Conservation (phyloP, 2,113 vertebrate genomes). For the Lampris megalopsis region DNA sequence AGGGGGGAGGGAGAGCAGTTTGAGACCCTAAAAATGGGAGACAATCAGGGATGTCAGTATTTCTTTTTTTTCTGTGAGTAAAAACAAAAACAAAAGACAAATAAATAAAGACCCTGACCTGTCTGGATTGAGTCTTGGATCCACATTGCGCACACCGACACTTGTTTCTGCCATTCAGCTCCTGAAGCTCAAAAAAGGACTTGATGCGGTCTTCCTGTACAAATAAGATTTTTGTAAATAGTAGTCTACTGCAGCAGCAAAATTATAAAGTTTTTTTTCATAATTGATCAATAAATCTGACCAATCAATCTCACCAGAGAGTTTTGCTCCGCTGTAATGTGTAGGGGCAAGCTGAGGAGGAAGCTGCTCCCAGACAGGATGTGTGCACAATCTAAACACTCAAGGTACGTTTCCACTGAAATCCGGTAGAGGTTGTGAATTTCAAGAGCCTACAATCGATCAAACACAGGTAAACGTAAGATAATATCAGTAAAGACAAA, state of each 20-base stretch:
- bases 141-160: constrained; percentile 71
- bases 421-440: constrained; percentile 77
- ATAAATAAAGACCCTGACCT: constrained; percentile 48
- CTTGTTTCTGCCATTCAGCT: constrained; percentile 50
- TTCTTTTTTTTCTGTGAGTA: background rate
- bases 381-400: constrained; percentile 62
- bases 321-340: constrained; percentile 51
- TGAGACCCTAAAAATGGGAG: constrained; percentile 57
- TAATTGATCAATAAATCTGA: background rate
- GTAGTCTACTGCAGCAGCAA: background rate
- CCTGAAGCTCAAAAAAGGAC: constrained; percentile 71
- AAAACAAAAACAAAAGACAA: background rate
- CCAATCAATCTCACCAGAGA: constrained; percentile 61
- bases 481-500: background rate
- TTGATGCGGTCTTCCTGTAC: constrained; percentile 71
- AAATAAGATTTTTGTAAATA: background rate
- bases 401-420: constrained; percentile 53
- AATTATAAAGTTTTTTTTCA: background rate
- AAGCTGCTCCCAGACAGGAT: constrained; percentile 46
- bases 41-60: background rate
- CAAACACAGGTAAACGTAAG: background rate
- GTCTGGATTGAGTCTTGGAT: constrained; percentile 56
- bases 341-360: constrained; percentile 73
- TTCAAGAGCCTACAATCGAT: constrained; percentile 63
- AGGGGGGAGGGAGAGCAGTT: constrained; percentile 64